Evolutionary conservation across 1,140 invertebrate species (phyloP), one percentile per base, ranked within the genome.

Genomic region (Brachionus rotundiformis): DNA sequence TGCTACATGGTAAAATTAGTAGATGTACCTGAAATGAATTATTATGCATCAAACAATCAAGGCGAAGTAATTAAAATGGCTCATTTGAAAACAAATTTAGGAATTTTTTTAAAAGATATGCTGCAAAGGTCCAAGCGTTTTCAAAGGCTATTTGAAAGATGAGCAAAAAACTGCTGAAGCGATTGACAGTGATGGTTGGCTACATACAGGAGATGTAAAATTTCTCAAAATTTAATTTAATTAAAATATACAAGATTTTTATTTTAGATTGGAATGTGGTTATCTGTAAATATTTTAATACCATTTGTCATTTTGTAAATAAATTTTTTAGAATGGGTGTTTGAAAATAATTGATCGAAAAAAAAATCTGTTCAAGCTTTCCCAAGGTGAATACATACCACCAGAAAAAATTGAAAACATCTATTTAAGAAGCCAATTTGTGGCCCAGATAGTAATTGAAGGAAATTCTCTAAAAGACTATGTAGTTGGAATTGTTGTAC

Each of bases 361-460:
- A 89, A 97, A 98, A 89, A 94, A 98, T 88, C 96, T 96, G 83
- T 98, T 98, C 88, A 98, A 98, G 89, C 89, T 98, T 61, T 59
- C 44, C 23, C 76, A 79, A 63, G 76, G 96, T 82, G 96, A 98
- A 89, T 99, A 98, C 85, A 96, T 99, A 86, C 95, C 97, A 83
- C 96, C 96, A 68, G 96, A 98, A 89, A 98, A 98, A 90, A 97
- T 99, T 85, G 97, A 99, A 90, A 96, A 94, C 87, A 94, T 97
- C 85, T 98, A 98, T 87, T 91, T 93, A 73, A 91, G 93, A 85
- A 95, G 94, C 88, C 92, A 93, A 84, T 95, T 94, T 85, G 93
- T 99, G 6, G 92, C 94, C 84, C 97, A 99, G 91, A 92, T 98
- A n/a, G 98, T 94, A 89, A 94, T 99, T 11, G 92, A 98, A 87